A percentile compares a stretch with the other conserved stretches of the same genome.
These are phyloP conservation scores for Shinisaurus crocodilurus DNA, from an alignment of 2,113 vertebrate genomes.

Conservation along the genomic window DNA sequence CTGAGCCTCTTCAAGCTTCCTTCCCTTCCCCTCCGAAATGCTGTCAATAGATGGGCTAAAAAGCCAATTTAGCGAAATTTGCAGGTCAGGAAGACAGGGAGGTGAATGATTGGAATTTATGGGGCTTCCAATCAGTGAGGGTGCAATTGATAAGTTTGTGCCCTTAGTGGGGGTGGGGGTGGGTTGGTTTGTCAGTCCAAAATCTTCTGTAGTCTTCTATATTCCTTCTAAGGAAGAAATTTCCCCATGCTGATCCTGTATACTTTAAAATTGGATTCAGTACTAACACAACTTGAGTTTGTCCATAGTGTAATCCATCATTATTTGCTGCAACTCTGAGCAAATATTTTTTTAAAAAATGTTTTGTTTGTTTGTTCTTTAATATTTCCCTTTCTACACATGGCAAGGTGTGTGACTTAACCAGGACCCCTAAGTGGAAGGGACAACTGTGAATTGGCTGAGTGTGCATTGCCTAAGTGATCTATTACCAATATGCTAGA, in stretches of 20 bases:
- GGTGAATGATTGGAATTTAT: too few relatives aligned
- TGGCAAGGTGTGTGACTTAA: not conserved
- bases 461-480: not conserved
- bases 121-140: too few relatives aligned
- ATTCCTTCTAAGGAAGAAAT: not conserved
- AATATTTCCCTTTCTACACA: not conserved
- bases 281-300: not conserved
- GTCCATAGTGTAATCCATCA: conserved; percentile 1
- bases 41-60: too few relatives aligned
- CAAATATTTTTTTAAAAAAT: not conserved
- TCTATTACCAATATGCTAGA: conserved; percentile 1
- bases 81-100: too few relatives aligned
- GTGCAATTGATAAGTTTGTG: too few relatives aligned
- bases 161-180: too few relatives aligned
- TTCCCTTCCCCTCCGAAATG: too few relatives aligned
- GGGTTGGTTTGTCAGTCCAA: not conserved
- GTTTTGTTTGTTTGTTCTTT: not conserved
- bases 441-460: not conserved
- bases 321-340: not conserved
- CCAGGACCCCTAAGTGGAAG: not conserved
- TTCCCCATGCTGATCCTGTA: not conserved
- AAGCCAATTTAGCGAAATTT: too few relatives aligned
- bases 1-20: too few relatives aligned
- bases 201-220: not conserved
- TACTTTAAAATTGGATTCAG: not conserved